Evolutionary conservation across 2,113 vertebrate genomes (phyloP), one percentile per base, ranked within the genome.

Genomic region (Zosterops lateralis): DNA sequence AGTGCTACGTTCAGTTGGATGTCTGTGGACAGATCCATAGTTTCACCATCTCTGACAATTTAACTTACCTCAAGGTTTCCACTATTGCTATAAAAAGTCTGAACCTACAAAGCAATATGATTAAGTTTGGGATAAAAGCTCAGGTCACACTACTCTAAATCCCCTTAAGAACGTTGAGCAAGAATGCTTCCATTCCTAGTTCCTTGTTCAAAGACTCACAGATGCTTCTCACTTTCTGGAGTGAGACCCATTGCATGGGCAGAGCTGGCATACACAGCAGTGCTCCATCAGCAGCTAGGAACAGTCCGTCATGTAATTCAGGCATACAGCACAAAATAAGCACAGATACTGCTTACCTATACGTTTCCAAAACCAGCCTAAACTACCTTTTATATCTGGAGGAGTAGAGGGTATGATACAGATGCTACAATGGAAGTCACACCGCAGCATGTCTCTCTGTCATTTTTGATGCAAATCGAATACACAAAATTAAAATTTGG

Each of bases 81-180:
- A 11, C 21, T 57, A 31, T 9, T 90, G 22, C 20, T 76, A 54
- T 54, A 42, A 67, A 80, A 24, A 24, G 1, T 24, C 50, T 66
- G 34, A 34, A 71, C 18, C 65, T 48, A 50, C 29, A 38, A 44
- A 67, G 3, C 0, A 1, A 38, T 42, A 9, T 32, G 12, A 17
- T 8, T 17, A 34, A 4, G 5, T 78, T 44, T 66, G 24, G 25
- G 7, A 12, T 80, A 8, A 61, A 48, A 56, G 9, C 22, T 82
- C 26, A 47, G 26, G 25, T 74, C 47, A 58, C 6, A 22, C 6
- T 31, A 12, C 7, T 10, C 14, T 28, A 60, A 29, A 64, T 13
- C 2, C 1, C 1, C 12, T 42, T 8, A 82, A 62, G 10, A 2
- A 0, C 10, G 8, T 1, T 12, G 3, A 12, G 2, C 5, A 38